Conservation (phyloP, 2,888 invertebrate species). For the Anthrax anthrax region DNA sequence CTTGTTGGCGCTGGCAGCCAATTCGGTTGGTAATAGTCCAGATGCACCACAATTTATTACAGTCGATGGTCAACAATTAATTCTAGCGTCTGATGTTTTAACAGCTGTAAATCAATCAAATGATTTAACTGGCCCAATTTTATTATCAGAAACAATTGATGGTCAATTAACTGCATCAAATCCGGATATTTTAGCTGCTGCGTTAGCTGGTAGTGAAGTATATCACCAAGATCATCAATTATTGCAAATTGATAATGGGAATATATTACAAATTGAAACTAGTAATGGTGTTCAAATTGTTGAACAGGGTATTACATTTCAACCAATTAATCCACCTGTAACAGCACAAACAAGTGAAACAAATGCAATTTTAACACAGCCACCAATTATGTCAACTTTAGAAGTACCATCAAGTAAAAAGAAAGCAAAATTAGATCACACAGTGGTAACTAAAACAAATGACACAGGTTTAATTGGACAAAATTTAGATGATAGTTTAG, state of each 20-base stretch:
- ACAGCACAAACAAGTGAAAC: constrained; percentile 52
- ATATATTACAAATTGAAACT: constrained; percentile 16
- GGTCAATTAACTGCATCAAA: constrained; percentile 29
- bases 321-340: constrained; percentile 22
- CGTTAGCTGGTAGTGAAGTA: constrained; percentile 58
- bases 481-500: constrained; percentile 41
- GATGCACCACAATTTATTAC: constrained; percentile 19
- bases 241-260: constrained; percentile 11
- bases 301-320: constrained; percentile 15
- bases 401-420: constrained; percentile 47
- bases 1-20: constrained; percentile 8
- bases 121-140: constrained; percentile 6
- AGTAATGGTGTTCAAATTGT: constrained; percentile 11
- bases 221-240: constrained; percentile 41
- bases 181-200: constrained; percentile 60
- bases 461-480: constrained; percentile 10
- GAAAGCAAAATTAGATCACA: not conserved
- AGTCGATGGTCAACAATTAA: constrained; percentile 20
- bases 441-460: constrained; percentile 15
- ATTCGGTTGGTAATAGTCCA: constrained; percentile 5
- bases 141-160: constrained; percentile 1
- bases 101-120: constrained; percentile 14
- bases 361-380: constrained; percentile 57
- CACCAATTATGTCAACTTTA: constrained; percentile 65
- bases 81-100: constrained; percentile 20